Evolutionary conservation across 2,888 invertebrate genomes (phyloP).

Genomic region (Thera britannica): DNA sequence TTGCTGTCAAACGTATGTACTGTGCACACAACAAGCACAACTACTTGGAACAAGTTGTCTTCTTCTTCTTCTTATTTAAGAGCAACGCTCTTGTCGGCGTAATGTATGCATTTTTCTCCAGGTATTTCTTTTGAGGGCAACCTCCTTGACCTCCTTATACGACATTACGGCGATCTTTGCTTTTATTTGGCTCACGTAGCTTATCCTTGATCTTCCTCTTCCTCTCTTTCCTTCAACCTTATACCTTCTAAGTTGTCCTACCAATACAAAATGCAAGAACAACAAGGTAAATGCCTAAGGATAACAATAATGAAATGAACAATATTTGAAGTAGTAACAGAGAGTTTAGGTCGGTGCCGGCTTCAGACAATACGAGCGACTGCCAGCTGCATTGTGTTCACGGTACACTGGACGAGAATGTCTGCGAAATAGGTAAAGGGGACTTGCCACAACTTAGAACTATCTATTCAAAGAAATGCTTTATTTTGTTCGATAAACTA

Average conservation of each 20-base stretch:
- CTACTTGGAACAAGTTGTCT: too few relatives aligned
- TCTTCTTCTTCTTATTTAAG: too few relatives aligned
- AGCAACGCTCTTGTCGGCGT: too few relatives aligned
- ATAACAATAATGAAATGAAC: slow-evolving; percentile 23
- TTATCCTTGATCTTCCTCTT: too few relatives aligned
- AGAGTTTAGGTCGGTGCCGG: slow-evolving; percentile 15
- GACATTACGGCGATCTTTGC: too few relatives aligned
- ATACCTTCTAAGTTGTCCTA: too few relatives aligned
- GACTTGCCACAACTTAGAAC: slow-evolving; percentile 16
- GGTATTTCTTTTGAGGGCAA: too few relatives aligned
- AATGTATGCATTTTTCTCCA: too few relatives aligned
- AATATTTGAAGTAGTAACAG: slow-evolving; percentile 25
- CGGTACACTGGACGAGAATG: slow-evolving; percentile 29
- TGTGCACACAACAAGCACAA: neutral
- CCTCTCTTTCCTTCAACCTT: too few relatives aligned
- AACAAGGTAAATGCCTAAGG: slow-evolving; percentile 10
- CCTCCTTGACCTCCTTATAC: too few relatives aligned
- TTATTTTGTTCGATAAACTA: slow-evolving; percentile 6
- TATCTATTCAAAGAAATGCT: slow-evolving; percentile 17
- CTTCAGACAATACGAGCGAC: slow-evolving; percentile 28
- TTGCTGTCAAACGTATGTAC: neutral
- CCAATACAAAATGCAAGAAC: neutral
- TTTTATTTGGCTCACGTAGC: too few relatives aligned
- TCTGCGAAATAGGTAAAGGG: slow-evolving; percentile 28
- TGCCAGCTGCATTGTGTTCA: slow-evolving; percentile 29